These are phyloP conservation scores for Cryptotermes secundus DNA, from an alignment of 1,140 invertebrate genomes.

Conservation along the genomic window DNA sequence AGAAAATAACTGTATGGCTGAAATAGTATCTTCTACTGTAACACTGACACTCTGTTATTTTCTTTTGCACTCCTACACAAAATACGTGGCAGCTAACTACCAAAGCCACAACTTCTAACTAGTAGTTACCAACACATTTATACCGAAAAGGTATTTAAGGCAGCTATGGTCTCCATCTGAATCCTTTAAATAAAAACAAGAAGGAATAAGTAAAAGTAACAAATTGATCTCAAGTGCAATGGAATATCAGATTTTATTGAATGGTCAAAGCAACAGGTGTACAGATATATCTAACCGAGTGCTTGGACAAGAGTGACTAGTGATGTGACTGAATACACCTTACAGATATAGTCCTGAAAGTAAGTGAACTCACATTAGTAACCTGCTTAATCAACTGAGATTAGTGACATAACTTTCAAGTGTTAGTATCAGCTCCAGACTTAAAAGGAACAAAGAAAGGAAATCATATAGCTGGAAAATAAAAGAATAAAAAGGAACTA, in stretches of 20 bases:
- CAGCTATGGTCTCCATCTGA: conserved; percentile 64
- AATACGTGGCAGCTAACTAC: conserved; percentile 22
- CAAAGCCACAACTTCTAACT: conserved; percentile 23
- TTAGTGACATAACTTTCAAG: not conserved
- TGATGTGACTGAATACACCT: not conserved
- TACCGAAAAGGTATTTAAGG: conserved; percentile 61
- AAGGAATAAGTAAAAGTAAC: conserved; percentile 27
- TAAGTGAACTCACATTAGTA: conserved; percentile 23
- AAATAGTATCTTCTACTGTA: not conserved
- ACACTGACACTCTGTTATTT: conserved; percentile 7
- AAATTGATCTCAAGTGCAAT: not conserved
- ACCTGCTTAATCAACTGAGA: not conserved
- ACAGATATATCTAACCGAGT: not conserved
- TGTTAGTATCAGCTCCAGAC: not conserved
- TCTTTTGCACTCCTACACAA: conserved; percentile 24
- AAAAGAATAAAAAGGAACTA: not conserved
- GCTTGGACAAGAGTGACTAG: not conserved
- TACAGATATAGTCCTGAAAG: conserved; percentile 27
- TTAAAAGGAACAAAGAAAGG: not conserved
- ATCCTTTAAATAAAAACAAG: conserved; percentile 41
- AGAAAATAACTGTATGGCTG: not conserved
- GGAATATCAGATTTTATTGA: not conserved
- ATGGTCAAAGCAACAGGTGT: not conserved
- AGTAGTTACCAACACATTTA: conserved; percentile 35
- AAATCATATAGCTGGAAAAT: not conserved